Conservation (phyloP, 2,888 invertebrate species). For the Pterostichus madidus region DNA sequence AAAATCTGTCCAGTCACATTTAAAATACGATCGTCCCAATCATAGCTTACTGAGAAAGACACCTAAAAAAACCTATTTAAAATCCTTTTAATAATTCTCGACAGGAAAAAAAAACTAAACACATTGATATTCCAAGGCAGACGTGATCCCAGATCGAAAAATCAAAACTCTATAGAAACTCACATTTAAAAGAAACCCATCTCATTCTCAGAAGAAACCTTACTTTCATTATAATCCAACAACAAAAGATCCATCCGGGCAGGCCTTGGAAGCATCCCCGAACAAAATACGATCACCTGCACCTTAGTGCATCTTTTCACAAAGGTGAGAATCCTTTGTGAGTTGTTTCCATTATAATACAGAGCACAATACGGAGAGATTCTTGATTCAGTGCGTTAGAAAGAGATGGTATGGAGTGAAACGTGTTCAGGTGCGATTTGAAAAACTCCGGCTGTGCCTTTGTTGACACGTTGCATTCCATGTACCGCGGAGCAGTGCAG, state of each 20-base stretch:
- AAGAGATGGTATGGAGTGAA: background rate
- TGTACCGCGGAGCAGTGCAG: no score
- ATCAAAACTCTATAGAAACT: constrained; percentile 14
- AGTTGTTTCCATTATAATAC: constrained; percentile 4
- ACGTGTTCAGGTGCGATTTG: constrained; percentile 28
- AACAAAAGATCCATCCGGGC: constrained; percentile 7
- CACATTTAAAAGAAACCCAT: constrained; percentile 2
- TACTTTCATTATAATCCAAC: constrained; percentile 38
- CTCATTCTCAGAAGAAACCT: constrained; percentile 13
- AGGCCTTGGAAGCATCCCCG: constrained; percentile 12
- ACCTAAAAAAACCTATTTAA: constrained; percentile 42
- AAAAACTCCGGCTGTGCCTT: constrained; percentile 8
- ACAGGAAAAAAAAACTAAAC: constrained; percentile 27
- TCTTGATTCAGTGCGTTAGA: background rate
- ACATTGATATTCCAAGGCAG: constrained; percentile 23
- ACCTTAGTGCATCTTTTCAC: background rate
- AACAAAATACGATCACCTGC: constrained; percentile 7
- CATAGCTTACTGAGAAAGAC: constrained; percentile 1
- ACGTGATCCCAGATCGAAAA: constrained; percentile 31
- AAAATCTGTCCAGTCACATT: constrained; percentile 28
- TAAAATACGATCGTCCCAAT: constrained; percentile 18
- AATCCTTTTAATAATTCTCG: constrained; percentile 33
- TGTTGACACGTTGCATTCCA: background rate
- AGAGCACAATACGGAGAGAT: constrained; percentile 6
- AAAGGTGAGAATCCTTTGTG: constrained; percentile 16